A percentile compares a stretch with the other conserved stretches of the same genome.
These are phyloP conservation scores for Agelas oroides DNA, from an alignment of 37 sponge, comb jelly and placozoan genomes.

Conservation along the genomic window DNA sequence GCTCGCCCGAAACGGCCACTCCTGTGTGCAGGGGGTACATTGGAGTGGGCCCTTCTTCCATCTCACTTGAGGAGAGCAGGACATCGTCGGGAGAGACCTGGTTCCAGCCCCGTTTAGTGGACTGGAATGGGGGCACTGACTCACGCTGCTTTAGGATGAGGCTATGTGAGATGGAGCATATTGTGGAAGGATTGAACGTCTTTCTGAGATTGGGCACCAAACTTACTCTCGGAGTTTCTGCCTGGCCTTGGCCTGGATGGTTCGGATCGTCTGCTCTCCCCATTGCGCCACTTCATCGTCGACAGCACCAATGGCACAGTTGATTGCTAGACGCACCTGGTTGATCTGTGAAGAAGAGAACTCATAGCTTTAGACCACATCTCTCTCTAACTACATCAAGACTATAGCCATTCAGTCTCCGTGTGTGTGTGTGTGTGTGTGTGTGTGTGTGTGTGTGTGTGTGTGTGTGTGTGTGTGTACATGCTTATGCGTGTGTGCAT, in stretches of 20 bases:
- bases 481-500: too few relatives aligned
- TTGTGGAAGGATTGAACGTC: too few relatives aligned
- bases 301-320: conserved; percentile 44
- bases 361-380: too few relatives aligned
- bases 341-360: conserved; percentile 59
- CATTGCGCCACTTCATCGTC: conserved; percentile 47
- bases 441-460: too few relatives aligned
- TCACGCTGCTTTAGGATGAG: conserved; percentile 45
- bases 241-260: conserved; percentile 60
- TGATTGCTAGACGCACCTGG: conserved; percentile 53
- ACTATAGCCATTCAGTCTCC: too few relatives aligned
- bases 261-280: conserved; percentile 29
- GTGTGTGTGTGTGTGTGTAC: too few relatives aligned
- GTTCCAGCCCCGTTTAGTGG: conserved; percentile 56
- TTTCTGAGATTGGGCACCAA: neutral
- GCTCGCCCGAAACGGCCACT: conserved; percentile 55
- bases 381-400: too few relatives aligned
- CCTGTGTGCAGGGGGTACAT: conserved; percentile 68
- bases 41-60: conserved; percentile 17
- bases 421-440: too few relatives aligned
- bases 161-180: neutral
- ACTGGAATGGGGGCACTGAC: conserved; percentile 3
- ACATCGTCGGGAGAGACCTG: conserved; percentile 58
- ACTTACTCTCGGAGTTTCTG: conserved; percentile 53
- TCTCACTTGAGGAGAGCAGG: conserved; percentile 15